Percentiles rank a stretch among this genome's conserved stretches.
These are phyloP conservation scores for Myiopsitta monachus DNA, from an alignment of 2,113 vertebrate genomes.

Conservation along the genomic window DNA sequence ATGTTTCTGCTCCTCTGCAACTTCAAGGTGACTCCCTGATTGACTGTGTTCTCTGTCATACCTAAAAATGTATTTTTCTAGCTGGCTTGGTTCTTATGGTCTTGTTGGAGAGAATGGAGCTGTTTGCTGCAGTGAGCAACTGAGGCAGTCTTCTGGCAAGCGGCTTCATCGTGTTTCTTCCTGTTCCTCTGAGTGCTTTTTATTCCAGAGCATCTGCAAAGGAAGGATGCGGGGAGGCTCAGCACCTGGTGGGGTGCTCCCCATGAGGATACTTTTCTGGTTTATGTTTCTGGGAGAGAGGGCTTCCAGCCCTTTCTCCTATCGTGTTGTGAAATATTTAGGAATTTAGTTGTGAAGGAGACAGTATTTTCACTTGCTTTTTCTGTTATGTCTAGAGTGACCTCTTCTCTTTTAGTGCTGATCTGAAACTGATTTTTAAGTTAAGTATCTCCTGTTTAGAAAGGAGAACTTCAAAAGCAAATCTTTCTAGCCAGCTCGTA, in stretches of 20 bases:
- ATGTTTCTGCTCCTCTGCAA: background rate
- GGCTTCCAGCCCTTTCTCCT: background rate
- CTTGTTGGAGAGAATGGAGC: background rate
- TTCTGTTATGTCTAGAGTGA: fast-evolving
- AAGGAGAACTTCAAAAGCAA: background rate
- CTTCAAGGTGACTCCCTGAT: conserved; percentile 50
- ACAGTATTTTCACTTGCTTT: background rate
- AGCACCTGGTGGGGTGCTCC: background rate
- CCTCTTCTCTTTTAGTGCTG: background rate
- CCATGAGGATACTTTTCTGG: background rate
- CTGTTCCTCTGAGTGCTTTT: fast-evolving
- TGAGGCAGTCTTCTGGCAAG: fast-evolving
- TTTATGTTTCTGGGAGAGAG: fast-evolving
- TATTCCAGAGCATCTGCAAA: background rate
- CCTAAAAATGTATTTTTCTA: background rate
- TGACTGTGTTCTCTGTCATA: background rate
- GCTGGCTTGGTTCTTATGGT: background rate
- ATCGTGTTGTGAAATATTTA: no score
- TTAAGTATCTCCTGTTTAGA: background rate
- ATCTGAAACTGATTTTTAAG: background rate
- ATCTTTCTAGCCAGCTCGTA: background rate
- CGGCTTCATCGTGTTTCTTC: no score
- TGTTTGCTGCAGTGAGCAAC: background rate
- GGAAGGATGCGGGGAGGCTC: background rate
- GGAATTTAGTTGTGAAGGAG: background rate